These are phyloP conservation scores for Ancistrus triradiatus DNA, from an alignment of 2,113 vertebrate genomes.

Conservation along the genomic window DNA sequence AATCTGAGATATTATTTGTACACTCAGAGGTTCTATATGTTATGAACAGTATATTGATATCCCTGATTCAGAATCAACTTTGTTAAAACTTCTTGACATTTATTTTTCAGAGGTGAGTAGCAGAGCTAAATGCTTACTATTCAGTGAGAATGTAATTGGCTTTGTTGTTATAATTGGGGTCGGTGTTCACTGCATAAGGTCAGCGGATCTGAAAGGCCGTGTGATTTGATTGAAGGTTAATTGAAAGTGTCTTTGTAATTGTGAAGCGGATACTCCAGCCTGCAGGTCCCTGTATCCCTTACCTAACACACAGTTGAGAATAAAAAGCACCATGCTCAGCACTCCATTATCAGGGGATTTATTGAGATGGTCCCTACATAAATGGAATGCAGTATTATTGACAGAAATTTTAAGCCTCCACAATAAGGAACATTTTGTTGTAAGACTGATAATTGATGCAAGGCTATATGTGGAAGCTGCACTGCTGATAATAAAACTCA, in stretches of 20 bases:
- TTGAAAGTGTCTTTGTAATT: conserved; percentile 51
- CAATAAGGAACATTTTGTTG: not conserved
- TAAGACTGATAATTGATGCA: not conserved
- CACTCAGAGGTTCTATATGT: no score
- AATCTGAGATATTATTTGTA: no score
- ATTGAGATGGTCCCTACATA: no score
- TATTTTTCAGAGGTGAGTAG: not conserved
- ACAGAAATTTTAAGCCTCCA: no score
- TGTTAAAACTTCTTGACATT: conserved; percentile 10
- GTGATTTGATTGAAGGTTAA: conserved; percentile 34
- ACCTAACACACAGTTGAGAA: no score
- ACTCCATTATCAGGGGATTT: no score
- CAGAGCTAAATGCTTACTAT: conserved; percentile 13
- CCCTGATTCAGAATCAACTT: conserved; percentile 3
- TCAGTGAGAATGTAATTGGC: not conserved
- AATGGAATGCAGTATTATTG: no score
- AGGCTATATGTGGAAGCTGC: not conserved
- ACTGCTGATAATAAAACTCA: no score
- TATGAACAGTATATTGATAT: no score
- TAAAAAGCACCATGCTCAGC: no score
- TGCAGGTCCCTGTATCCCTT: not conserved
- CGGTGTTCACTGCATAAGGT: conserved; percentile 52
- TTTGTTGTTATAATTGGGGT: conserved; percentile 56
- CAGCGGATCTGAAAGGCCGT: conserved; percentile 39
- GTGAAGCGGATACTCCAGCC: conserved; percentile 1